Percentiles rank a stretch among this genome's conserved stretches.
phyloP scores from a whole-genome alignment of 2,113 vertebrate species.

The Ivindomyrus marchei region DNA sequence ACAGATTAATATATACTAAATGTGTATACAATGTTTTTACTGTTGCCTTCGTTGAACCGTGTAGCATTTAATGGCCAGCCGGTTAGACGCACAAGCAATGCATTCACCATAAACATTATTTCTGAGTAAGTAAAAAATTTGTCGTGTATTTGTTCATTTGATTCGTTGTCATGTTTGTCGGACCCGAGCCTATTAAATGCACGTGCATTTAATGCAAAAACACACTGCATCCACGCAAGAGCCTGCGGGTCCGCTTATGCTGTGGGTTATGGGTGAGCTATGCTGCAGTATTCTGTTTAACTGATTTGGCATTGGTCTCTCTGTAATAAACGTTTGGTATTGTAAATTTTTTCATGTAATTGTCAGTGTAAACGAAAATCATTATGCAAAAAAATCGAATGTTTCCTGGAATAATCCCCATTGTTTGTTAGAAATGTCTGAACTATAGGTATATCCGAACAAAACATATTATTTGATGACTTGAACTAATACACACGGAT shows the following conservation, averaged over 20 bases:
- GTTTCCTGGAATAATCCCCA: not conserved
- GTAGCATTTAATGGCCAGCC: not conserved
- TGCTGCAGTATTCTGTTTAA: not conserved
- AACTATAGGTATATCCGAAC: not conserved
- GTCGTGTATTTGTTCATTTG: not conserved
- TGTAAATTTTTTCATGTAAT: not conserved
- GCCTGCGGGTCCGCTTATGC: not conserved
- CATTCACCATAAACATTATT: not conserved
- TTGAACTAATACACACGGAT: not conserved
- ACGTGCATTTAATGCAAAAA: not conserved
- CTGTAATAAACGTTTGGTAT: not conserved
- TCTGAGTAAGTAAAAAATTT: not conserved
- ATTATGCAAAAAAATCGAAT: not conserved
- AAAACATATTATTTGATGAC: not conserved
- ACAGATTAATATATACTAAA: not conserved
- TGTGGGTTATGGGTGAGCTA: not conserved
- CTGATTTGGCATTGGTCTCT: not conserved
- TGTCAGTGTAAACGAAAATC: not conserved
- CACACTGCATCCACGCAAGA: not conserved
- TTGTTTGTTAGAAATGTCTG: not conserved
- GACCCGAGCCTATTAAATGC: not conserved
- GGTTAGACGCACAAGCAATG: not conserved
- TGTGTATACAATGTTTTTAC: not conserved
- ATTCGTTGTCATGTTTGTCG: not conserved
- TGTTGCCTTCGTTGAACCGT: not conserved